Percentiles rank a stretch among this genome's conserved stretches.
phyloP scores from a whole-genome alignment of 2,888 invertebrate species.

The Clepsis dumicolana region DNA sequence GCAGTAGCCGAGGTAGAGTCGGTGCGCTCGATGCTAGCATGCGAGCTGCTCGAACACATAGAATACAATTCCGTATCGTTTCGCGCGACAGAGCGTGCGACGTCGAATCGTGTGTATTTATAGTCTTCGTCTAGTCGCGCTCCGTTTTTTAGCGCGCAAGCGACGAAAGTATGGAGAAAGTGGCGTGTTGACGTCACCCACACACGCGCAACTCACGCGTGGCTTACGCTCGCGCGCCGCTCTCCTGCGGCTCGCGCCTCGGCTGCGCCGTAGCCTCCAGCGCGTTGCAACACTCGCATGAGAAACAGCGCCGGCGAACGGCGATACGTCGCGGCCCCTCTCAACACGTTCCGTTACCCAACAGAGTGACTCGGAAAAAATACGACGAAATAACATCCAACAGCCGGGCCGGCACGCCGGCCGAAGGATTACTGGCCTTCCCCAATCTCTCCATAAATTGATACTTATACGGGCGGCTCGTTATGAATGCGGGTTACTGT shows the following conservation, averaged over 20 bases:
- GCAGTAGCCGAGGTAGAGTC: conserved; percentile 58
- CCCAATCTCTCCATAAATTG: conserved; percentile 65
- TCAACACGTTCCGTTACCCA: conserved; percentile 83
- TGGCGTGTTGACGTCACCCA: conserved; percentile 84
- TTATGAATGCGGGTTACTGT: conserved; percentile 71
- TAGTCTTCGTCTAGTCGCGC: conserved; percentile 75
- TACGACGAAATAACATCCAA: conserved; percentile 46
- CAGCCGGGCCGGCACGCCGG: conserved; percentile 46
- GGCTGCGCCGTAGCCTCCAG: conserved; percentile 61
- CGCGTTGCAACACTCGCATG: conserved; percentile 76
- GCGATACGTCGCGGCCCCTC: conserved; percentile 78
- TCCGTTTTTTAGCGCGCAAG: conserved; percentile 81
- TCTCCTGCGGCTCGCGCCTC: conserved; percentile 58
- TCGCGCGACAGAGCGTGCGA: conserved; percentile 76
- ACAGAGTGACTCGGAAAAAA: conserved; percentile 54
- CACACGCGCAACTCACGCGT: conserved; percentile 77
- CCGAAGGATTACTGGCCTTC: conserved; percentile 62
- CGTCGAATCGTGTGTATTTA: conserved; percentile 79
- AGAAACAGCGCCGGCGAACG: conserved; percentile 72
- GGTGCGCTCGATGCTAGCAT: conserved; percentile 53
- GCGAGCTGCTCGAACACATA: conserved; percentile 61
- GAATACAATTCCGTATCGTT: conserved; percentile 77
- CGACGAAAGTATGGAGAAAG: conserved; percentile 86
- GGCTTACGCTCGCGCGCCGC: conserved; percentile 62
- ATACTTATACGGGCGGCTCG: conserved; percentile 69